A percentile compares a stretch with the other conserved stretches of the same genome.
Evolutionary conservation across 1,140 invertebrate genomes (phyloP).

Genomic region (Colletes gigas): DNA sequence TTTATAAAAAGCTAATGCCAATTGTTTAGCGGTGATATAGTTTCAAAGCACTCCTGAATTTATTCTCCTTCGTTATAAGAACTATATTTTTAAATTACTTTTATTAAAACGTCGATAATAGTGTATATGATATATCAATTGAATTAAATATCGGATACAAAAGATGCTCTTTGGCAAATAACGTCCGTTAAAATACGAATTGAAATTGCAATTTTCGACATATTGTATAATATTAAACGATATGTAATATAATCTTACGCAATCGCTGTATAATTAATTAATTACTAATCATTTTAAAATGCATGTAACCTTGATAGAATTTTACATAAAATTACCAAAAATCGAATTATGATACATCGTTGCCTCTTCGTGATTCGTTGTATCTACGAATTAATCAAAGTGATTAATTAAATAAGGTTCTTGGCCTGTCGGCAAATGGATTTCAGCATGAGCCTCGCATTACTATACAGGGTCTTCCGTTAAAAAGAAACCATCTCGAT

Average conservation of each 20-base stretch:
- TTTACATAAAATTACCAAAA: no score
- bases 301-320: no score
- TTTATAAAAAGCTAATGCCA: background rate
- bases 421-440: background rate
- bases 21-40: background rate
- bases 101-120: no score
- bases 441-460: slow-evolving; percentile 30
- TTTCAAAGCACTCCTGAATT: background rate
- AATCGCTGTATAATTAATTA: no score
- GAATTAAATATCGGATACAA: no score
- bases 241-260: no score
- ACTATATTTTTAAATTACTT: background rate
- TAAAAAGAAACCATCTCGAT: no score
- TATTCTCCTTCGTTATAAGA: background rate
- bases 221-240: no score
- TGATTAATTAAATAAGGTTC: background rate
- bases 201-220: background rate
- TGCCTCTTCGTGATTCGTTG: background rate
- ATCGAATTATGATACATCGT: background rate
- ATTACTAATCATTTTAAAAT: no score
- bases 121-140: no score
- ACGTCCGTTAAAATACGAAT: background rate
- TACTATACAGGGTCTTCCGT: background rate
- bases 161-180: no score
- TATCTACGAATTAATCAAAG: background rate